These are phyloP conservation scores for Unio pictorum DNA, from an alignment of 2,888 invertebrate species.

Conservation along the genomic window DNA sequence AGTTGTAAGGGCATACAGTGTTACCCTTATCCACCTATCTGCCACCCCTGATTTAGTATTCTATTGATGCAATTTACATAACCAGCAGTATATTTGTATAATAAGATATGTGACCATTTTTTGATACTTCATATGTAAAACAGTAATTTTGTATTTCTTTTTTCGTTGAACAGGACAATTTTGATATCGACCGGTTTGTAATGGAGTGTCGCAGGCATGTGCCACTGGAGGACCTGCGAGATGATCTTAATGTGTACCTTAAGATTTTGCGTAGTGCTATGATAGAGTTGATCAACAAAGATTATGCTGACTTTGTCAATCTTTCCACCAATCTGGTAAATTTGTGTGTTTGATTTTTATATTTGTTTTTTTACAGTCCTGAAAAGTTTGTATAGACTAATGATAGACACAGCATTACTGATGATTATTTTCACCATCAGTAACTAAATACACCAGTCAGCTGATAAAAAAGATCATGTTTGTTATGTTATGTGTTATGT, in stretches of 20 bases:
- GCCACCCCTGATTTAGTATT: too few species aligned
- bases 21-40: too few species aligned
- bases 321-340: slow-evolving; percentile 90
- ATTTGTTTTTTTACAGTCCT: too few species aligned
- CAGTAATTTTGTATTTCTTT: background rate
- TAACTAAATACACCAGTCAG: too few species aligned
- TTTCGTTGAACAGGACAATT: slow-evolving; percentile 80
- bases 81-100: too few species aligned
- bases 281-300: slow-evolving; percentile 97
- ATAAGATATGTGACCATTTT: background rate
- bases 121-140: slow-evolving; percentile 1
- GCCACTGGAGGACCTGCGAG: slow-evolving; percentile 87
- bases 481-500: too few species aligned
- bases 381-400: too few species aligned
- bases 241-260: slow-evolving; percentile 91
- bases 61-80: too few species aligned
- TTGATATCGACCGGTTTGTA: slow-evolving; percentile 94
- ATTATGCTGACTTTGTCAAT: slow-evolving; percentile 98
- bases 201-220: slow-evolving; percentile 80
- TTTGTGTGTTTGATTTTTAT: background rate
- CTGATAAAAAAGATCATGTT: too few species aligned
- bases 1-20: too few species aligned
- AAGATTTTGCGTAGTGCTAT: slow-evolving; percentile 93
- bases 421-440: too few species aligned
- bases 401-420: too few species aligned